Evolutionary conservation across 1,140 invertebrate species (phyloP).

Genomic region (Theocolax elegans): DNA sequence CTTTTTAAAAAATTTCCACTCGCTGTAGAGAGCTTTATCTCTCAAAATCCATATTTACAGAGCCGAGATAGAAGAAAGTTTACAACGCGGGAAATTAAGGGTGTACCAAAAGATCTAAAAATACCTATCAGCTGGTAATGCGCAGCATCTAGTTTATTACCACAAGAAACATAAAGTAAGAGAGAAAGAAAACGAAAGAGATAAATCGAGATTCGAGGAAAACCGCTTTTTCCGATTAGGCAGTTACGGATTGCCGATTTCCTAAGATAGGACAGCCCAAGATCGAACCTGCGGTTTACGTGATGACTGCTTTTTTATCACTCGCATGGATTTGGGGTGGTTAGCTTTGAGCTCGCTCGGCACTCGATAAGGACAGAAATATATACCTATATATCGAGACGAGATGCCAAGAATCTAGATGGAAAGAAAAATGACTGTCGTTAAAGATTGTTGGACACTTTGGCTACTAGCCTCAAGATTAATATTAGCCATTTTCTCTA

Average conservation of each 20-base stretch:
- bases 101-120: not conserved
- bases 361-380: no score
- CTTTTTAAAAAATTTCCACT: not conserved
- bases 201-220: conserved; percentile 5
- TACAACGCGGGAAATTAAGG: no score
- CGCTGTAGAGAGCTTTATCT: no score
- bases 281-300: not conserved
- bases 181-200: not conserved
- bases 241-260: not conserved
- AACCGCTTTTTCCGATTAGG: conserved; percentile 28
- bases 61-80: no score
- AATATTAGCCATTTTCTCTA: no score
- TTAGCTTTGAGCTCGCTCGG: no score
- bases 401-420: no score
- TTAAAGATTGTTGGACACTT: no score
- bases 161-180: not conserved
- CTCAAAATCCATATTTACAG: no score
- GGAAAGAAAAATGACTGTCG: no score
- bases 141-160: not conserved
- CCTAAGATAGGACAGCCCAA: not conserved
- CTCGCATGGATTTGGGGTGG: not conserved
- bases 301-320: conserved; percentile 18
- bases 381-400: not conserved
- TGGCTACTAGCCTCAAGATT: no score
- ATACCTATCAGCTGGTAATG: conserved; percentile 8